Evolutionary conservation across 2,888 invertebrate species (phyloP), one percentile per base, ranked within the genome.

Genomic region (Branchipolynoe longqiensis): DNA sequence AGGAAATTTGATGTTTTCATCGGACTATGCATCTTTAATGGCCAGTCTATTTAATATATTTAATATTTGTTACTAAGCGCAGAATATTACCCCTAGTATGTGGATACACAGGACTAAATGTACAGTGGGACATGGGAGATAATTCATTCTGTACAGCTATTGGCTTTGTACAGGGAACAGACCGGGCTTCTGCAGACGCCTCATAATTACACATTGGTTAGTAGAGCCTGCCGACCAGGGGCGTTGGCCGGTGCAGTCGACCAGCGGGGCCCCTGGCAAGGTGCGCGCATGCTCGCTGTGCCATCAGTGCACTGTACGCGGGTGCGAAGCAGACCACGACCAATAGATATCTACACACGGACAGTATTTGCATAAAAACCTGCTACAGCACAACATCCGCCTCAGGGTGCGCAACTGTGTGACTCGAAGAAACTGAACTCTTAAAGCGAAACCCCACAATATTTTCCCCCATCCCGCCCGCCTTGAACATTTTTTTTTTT

Each of bases 371-470:
- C 69, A 69, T 69, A 69, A 69, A n/a, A 69, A 69, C 38, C 38
- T 69, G 38, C 36, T 69, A 69, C 69, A 69, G 69, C 69, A 69
- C 69, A 69, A 69, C 69, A 69, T 38, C 12, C 18, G 69, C 69
- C 2, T 36, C 31, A 62, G 62, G 6, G 62, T n/a, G n/a, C n/a
- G n/a, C n/a, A n/a, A n/a, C n/a, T n/a, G n/a, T n/a, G n/a, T n/a
- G n/a, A n/a, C n/a, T n/a, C n/a, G n/a, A n/a, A n/a, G n/a, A n/a
- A n/a, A n/a, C n/a, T n/a, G n/a, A n/a, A n/a, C n/a, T n/a, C n/a
- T n/a, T n/a, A n/a, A n/a, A n/a, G n/a, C n/a, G n/a, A n/a, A n/a
- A n/a, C n/a, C n/a, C n/a, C n/a, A n/a, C n/a, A n/a, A n/a, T n/a
- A n/a, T n/a, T n/a, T n/a, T n/a, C n/a, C n/a, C n/a, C n/a, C n/a